phyloP scores from a whole-genome alignment of 2,797 vertebrate genomes.

The Pteropus rufus region DNA sequence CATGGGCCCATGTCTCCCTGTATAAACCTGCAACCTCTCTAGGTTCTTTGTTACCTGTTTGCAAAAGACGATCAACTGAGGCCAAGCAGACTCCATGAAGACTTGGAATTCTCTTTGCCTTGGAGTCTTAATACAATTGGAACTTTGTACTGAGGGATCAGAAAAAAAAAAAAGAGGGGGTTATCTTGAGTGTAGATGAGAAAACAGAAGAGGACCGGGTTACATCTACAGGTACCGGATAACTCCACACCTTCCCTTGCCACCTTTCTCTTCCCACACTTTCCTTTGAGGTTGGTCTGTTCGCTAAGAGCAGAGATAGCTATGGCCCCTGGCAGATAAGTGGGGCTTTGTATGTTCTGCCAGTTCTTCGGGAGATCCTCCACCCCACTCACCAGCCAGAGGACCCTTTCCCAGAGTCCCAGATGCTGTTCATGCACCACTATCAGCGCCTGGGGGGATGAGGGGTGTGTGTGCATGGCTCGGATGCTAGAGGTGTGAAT shows the following conservation, averaged over 20 bases:
- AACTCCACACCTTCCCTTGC: not conserved
- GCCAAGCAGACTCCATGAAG: not conserved
- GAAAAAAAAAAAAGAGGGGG: not conserved
- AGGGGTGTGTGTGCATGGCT: not conserved
- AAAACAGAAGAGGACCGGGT: not conserved
- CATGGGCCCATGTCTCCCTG: accelerated
- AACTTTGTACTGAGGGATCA: not conserved
- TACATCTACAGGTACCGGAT: too few relatives aligned
- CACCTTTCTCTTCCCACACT: not conserved
- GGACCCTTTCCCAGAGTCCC: not conserved
- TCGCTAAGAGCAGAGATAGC: not conserved
- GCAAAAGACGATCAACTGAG: not conserved
- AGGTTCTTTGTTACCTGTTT: not conserved
- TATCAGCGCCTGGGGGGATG: not conserved
- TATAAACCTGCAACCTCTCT: not conserved
- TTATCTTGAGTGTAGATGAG: not conserved
- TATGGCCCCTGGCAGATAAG: not conserved
- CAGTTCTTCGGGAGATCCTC: not conserved
- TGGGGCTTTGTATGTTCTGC: not conserved
- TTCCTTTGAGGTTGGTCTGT: not conserved
- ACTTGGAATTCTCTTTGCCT: not conserved
- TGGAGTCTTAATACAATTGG: not conserved
- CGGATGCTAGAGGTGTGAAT: not conserved
- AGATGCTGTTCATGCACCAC: not conserved
- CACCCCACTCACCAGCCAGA: not conserved